Percentiles rank a stretch among this genome's conserved stretches.
These are phyloP conservation scores for Cataglyphis cursor DNA, from an alignment of 2,888 invertebrate species.

Conservation along the genomic window DNA sequence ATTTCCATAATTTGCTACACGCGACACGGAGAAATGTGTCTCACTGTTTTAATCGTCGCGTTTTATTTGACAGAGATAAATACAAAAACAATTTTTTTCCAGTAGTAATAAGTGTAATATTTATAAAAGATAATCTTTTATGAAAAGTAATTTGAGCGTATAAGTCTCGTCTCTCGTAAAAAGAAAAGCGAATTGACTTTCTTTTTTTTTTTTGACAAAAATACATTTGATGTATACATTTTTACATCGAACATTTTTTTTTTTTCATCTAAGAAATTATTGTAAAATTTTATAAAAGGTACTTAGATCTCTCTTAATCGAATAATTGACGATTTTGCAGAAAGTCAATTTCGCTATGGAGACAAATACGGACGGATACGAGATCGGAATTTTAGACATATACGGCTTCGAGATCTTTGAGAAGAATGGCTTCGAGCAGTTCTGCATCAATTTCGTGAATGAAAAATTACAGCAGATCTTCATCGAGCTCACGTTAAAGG, in stretches of 20 bases:
- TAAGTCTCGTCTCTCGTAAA: background rate
- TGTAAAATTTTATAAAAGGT: background rate
- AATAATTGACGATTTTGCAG: constrained; percentile 83
- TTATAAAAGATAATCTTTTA: background rate
- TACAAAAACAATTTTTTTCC: background rate
- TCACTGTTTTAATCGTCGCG: background rate
- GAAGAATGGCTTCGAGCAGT: constrained; percentile 91
- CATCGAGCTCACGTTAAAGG: constrained; percentile 91
- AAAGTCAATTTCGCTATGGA: constrained; percentile 90
- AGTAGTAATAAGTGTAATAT: background rate
- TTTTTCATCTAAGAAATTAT: background rate
- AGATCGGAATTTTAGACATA: constrained; percentile 90
- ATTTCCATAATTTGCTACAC: too few species aligned
- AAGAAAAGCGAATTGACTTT: background rate
- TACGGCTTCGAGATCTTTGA: constrained; percentile 92
- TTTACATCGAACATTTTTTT: background rate
- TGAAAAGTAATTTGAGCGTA: background rate
- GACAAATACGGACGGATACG: constrained; percentile 86
- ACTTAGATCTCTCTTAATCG: background rate
- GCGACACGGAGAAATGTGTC: background rate
- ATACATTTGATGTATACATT: background rate
- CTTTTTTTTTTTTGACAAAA: background rate
- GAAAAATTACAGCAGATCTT: constrained; percentile 92
- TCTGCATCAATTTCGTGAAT: constrained; percentile 92
- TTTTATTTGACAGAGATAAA: background rate